Conservation (phyloP, 64 coral and sea anemone genomes). For the Pocillopora damicornis region DNA sequence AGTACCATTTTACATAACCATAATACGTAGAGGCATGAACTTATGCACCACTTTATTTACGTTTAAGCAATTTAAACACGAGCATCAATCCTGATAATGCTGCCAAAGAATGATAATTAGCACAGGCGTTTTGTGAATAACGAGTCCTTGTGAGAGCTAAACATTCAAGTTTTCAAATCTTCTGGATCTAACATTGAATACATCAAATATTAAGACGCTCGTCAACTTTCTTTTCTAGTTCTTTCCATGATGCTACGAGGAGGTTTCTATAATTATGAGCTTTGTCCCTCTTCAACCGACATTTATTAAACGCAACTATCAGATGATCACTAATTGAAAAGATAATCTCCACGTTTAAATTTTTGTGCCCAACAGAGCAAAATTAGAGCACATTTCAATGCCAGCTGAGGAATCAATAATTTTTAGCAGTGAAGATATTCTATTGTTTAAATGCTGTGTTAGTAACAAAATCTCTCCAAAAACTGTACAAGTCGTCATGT, state of each 20-base stretch:
- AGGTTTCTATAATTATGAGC: neutral
- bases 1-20: slow-evolving; percentile 7
- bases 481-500: no score
- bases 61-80: slow-evolving; percentile 6
- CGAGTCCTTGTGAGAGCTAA: neutral
- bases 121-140: neutral
- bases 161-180: neutral
- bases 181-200: neutral
- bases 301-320: neutral
- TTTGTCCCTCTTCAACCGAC: neutral
- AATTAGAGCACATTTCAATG: no score
- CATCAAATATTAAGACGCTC: neutral
- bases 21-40: neutral
- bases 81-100: neutral
- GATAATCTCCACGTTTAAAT: no score
- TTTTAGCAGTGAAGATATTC: no score
- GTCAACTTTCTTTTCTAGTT: neutral
- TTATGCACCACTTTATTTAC: neutral
- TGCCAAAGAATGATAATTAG: neutral
- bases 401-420: no score
- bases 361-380: no score
- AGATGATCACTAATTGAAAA: neutral
- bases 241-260: neutral
- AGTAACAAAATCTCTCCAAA: no score
- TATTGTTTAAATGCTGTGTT: no score